These are phyloP conservation scores for Natator depressus DNA, from an alignment of 2,113 vertebrate species.

Conservation along the genomic window DNA sequence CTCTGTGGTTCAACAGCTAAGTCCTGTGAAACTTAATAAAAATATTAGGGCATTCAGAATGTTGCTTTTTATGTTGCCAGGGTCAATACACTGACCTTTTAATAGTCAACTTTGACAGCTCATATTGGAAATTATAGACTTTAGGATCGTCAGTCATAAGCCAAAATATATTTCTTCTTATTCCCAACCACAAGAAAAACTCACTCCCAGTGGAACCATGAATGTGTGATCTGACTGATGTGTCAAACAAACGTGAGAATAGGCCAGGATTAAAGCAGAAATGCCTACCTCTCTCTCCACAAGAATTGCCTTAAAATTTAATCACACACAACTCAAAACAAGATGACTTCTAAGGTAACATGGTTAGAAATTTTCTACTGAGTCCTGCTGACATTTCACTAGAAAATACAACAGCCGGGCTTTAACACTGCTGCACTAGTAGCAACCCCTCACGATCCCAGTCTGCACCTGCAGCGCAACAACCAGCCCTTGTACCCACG, in stretches of 20 bases:
- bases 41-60: too few relatives aligned
- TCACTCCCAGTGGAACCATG: neutral
- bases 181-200: neutral
- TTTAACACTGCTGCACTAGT: neutral
- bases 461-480: neutral
- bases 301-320: neutral
- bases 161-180: neutral
- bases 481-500: neutral
- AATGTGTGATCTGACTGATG: neutral
- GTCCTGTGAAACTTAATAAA: neutral
- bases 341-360: neutral
- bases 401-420: neutral
- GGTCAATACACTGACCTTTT: neutral
- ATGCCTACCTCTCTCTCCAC: neutral
- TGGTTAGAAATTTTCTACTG: neutral
- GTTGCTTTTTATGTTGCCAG: neutral
- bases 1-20: neutral
- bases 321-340: neutral
- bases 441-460: neutral
- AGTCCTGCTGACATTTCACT: neutral
- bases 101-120: fast-evolving
- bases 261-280: neutral
- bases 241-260: fast-evolving
- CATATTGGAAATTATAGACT: neutral
- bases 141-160: fast-evolving